A percentile compares a stretch with the other conserved stretches of the same genome.
phyloP scores from a whole-genome alignment of 2,888 invertebrate genomes.

The Drosophila buzzatii region DNA sequence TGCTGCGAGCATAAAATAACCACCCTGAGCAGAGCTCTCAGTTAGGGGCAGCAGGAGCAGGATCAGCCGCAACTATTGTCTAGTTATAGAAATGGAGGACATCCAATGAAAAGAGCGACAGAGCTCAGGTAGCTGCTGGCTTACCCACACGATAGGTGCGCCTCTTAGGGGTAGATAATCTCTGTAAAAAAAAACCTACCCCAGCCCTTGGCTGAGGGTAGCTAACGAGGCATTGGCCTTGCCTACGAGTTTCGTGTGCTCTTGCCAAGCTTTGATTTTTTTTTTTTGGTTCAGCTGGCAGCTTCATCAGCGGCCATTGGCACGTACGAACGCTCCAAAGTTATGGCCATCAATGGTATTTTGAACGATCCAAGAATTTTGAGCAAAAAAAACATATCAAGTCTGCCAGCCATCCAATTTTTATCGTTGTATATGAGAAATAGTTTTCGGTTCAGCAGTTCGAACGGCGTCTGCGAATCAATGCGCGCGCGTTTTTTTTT shows the following conservation, averaged over 20 bases:
- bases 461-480: conserved; percentile 60
- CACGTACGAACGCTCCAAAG: conserved; percentile 67
- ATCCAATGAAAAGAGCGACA: conserved; percentile 57
- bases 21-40: conserved; percentile 33
- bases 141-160: conserved; percentile 55
- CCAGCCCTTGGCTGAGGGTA: conserved; percentile 13
- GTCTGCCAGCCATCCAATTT: conserved; percentile 16
- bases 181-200: conserved; percentile 48
- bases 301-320: conserved; percentile 62
- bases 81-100: conserved; percentile 43
- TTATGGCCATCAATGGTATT: conserved; percentile 84
- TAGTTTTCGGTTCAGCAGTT: conserved; percentile 79
- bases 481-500: conserved; percentile 20
- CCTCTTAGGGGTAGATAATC: conserved; percentile 37
- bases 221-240: conserved; percentile 16
- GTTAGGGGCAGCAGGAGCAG: conserved; percentile 14
- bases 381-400: conserved; percentile 67
- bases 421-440: conserved; percentile 82
- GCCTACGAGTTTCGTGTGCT: conserved; percentile 25
- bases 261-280: not conserved
- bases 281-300: conserved; percentile 4
- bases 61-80: conserved; percentile 7
- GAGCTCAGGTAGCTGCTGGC: conserved; percentile 57
- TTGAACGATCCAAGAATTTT: conserved; percentile 85
- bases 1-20: conserved; percentile 35